Conservation (phyloP, 2,797 vertebrate genomes). For the Atherinosoma microstoma region DNA sequence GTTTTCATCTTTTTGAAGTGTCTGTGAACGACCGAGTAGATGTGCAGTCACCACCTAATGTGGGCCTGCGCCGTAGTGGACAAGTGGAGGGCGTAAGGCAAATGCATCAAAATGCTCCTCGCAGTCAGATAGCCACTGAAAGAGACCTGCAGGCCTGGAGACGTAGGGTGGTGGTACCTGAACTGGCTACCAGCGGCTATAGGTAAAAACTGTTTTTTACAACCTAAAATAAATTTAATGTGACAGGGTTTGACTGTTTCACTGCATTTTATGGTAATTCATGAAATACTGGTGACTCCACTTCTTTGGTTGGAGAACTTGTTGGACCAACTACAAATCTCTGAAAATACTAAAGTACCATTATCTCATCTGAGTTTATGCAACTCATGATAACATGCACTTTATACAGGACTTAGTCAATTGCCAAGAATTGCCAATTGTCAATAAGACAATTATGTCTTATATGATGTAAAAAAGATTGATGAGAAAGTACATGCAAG, state of each 20-base stretch:
- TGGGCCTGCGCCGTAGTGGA: constrained; percentile 93
- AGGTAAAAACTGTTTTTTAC: constrained; percentile 76
- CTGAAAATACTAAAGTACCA: background rate
- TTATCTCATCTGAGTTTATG: background rate
- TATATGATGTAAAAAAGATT: too few relatives aligned
- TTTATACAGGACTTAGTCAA: too few relatives aligned
- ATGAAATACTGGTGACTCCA: background rate
- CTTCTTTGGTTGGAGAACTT: background rate
- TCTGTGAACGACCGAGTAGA: constrained; percentile 90
- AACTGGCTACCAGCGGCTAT: constrained; percentile 85
- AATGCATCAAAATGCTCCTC: constrained; percentile 96
- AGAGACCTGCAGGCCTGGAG: constrained; percentile 95
- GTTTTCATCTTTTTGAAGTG: constrained; percentile 69
- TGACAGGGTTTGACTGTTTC: background rate
- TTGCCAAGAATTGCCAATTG: too few relatives aligned
- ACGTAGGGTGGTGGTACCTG: constrained; percentile 93
- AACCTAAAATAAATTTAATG: background rate
- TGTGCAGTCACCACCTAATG: constrained; percentile 93
- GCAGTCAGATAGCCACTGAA: constrained; percentile 96
- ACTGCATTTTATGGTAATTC: background rate
- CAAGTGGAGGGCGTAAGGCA: constrained; percentile 97
- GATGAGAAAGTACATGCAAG: too few relatives aligned
- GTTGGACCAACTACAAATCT: background rate
- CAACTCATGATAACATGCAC: background rate
- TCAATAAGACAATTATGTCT: too few relatives aligned